These are phyloP conservation scores for Trochalopteron elliotii DNA, from an alignment of 2,113 vertebrate species.

Conservation along the genomic window DNA sequence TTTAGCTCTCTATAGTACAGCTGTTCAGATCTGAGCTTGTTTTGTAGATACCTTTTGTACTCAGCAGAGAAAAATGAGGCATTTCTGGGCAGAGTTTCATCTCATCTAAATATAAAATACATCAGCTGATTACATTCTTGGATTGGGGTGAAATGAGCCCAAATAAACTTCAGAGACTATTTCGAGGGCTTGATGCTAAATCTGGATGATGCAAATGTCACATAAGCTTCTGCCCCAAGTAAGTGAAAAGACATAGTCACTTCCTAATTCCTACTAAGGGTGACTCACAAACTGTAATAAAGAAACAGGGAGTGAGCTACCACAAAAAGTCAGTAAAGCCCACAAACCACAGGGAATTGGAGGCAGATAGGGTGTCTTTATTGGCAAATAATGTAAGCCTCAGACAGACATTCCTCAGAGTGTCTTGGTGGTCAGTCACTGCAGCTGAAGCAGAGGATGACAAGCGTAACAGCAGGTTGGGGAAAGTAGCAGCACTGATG, in stretches of 20 bases:
- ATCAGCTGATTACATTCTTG: neutral
- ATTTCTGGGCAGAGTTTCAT: neutral
- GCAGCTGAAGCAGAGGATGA: neutral
- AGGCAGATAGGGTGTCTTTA: neutral
- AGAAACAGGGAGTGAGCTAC: neutral
- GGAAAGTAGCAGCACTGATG: neutral
- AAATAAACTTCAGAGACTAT: neutral
- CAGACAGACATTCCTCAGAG: neutral
- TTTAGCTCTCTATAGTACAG: neutral
- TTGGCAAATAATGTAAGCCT: neutral
- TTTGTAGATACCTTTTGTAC: neutral
- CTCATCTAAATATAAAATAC: neutral
- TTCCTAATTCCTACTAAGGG: neutral
- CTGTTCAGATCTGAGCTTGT: neutral
- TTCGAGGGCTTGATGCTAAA: neutral
- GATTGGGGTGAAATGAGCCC: neutral
- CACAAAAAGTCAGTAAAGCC: neutral
- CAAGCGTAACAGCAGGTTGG: accelerated
- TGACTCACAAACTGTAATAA: neutral
- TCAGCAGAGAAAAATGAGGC: neutral
- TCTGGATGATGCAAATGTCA: neutral
- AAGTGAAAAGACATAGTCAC: neutral
- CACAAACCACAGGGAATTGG: neutral
- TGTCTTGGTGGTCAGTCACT: accelerated
- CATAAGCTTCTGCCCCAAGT: neutral